Percentiles rank a stretch among this genome's conserved stretches.
phyloP scores from a whole-genome alignment of 2,888 invertebrate species.

The Apotomis capreana region DNA sequence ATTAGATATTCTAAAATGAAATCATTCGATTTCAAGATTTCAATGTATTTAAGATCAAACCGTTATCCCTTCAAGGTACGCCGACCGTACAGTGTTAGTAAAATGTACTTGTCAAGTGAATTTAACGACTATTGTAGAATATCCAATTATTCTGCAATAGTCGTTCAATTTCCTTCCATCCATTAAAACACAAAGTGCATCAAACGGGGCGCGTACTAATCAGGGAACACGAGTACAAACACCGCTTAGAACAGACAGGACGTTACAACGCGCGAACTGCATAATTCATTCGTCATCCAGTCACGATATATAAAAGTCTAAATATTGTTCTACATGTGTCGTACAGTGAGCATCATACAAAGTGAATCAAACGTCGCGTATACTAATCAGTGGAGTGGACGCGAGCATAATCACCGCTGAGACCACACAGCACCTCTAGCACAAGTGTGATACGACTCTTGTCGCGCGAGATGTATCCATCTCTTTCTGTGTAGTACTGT shows the following conservation, averaged over 20 bases:
- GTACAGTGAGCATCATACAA: not conserved
- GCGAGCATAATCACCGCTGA: slow-evolving; percentile 10
- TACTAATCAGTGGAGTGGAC: slow-evolving; percentile 16
- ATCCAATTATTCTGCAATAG: not conserved
- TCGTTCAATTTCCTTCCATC: slow-evolving; percentile 14
- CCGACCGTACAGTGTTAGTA: too few relatives aligned
- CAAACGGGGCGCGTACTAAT: slow-evolving; percentile 15
- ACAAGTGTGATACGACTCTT: too few relatives aligned
- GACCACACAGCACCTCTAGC: not conserved
- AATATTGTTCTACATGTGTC: not conserved
- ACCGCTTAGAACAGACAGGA: slow-evolving; percentile 21
- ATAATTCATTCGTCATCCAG: slow-evolving; percentile 19
- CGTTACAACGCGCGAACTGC: slow-evolving; percentile 6
- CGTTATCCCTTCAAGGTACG: too few relatives aligned
- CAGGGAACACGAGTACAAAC: slow-evolving; percentile 11
- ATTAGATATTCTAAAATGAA: too few relatives aligned
- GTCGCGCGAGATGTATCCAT: too few relatives aligned
- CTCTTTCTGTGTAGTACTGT: too few relatives aligned
- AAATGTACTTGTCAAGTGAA: too few relatives aligned
- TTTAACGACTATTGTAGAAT: too few relatives aligned
- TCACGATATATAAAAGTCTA: slow-evolving; percentile 7
- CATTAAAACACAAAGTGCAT: slow-evolving; percentile 5
- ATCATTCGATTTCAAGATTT: too few relatives aligned
- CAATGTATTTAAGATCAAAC: too few relatives aligned
- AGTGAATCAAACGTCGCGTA: slow-evolving; percentile 8